Evolutionary conservation across 1,140 invertebrate genomes (phyloP).

Genomic region (Drosophila pachea): DNA sequence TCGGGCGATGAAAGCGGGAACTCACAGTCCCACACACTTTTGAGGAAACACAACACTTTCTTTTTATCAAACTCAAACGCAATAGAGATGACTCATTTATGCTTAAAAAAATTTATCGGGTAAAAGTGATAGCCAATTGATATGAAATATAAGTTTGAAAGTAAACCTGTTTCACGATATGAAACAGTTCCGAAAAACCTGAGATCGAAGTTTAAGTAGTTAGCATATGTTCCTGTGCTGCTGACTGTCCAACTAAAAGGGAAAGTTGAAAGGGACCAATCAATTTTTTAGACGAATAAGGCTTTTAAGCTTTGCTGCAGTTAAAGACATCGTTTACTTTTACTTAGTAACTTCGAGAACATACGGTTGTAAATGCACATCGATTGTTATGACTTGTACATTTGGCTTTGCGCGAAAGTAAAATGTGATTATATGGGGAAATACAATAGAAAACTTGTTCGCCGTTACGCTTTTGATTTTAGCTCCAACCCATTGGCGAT

Average conservation of each 20-base stretch:
- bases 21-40: not conserved
- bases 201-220: not conserved
- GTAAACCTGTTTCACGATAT: conserved; percentile 28
- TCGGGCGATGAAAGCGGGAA: not conserved
- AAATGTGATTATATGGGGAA: conserved; percentile 52
- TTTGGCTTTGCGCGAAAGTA: conserved; percentile 67
- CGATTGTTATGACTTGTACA: conserved; percentile 68
- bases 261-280: conserved; percentile 66
- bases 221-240: conserved; percentile 29
- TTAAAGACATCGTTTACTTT: conserved; percentile 49
- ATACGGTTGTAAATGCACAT: conserved; percentile 65
- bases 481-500: conserved; percentile 25
- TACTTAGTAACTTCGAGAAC: conserved; percentile 61
- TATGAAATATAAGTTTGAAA: conserved; percentile 23
- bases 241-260: conserved; percentile 69
- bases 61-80: conserved; percentile 46
- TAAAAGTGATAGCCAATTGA: conserved; percentile 28
- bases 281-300: not conserved
- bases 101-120: conserved; percentile 8
- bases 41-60: conserved; percentile 49
- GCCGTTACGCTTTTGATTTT: conserved; percentile 35
- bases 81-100: conserved; percentile 51
- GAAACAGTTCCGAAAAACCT: no score
- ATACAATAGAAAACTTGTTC: conserved; percentile 17
- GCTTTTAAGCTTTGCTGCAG: conserved; percentile 36